phyloP scores from a whole-genome alignment of 2,888 invertebrate species.

The Electrophaes corylata region DNA sequence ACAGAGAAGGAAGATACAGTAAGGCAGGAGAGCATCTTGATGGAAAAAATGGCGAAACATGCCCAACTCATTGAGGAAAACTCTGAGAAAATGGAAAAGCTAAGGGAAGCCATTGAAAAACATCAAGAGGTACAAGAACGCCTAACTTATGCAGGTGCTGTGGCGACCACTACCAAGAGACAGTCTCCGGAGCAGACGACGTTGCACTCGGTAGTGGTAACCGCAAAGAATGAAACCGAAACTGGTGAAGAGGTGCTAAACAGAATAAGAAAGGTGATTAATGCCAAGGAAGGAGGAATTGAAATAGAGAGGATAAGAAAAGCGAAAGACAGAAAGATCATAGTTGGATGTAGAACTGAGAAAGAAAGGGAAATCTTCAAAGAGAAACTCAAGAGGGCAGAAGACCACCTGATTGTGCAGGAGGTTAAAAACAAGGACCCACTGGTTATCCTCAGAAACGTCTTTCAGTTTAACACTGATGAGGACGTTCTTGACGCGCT shows the following conservation, averaged over 20 bases:
- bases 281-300: background rate
- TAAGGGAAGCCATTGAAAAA: background rate
- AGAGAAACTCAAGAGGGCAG: background rate
- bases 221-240: background rate
- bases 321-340: background rate
- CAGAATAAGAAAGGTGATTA: background rate
- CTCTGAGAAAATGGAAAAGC: background rate
- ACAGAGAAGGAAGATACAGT: background rate
- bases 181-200: background rate
- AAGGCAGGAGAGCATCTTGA: background rate
- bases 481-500: background rate
- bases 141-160: background rate
- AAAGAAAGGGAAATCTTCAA: background rate
- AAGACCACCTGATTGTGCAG: background rate
- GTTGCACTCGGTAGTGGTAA: background rate
- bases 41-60: background rate
- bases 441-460: background rate
- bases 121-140: background rate
- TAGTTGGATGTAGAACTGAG: background rate
- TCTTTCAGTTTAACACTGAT: background rate
- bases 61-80: background rate
- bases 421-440: background rate
- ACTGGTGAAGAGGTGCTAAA: background rate
- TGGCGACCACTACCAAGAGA: background rate
- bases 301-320: no score